Conservation (phyloP, 2,888 invertebrate species). For the Folsomia candida region DNA sequence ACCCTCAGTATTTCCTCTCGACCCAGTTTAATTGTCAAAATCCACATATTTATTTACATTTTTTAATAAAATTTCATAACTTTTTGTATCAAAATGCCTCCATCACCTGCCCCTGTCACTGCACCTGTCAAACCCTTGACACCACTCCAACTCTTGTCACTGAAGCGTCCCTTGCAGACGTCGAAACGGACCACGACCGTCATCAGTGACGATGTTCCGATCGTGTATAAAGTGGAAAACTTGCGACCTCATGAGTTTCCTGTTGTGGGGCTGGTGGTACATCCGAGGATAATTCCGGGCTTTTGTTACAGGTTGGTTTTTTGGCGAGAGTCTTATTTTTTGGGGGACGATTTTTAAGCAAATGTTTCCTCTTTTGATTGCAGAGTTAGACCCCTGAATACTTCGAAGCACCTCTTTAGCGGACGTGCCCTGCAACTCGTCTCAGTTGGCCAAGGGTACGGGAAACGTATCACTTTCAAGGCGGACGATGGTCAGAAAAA, state of each 20-base stretch:
- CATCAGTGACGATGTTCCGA: constrained; percentile 63
- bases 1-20: too few species aligned
- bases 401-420: constrained; percentile 60
- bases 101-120: constrained; percentile 20
- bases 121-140: constrained; percentile 11
- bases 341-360: not conserved
- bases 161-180: constrained; percentile 18
- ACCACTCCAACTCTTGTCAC: not conserved
- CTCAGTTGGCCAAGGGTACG: constrained; percentile 71
- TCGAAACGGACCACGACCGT: constrained; percentile 40
- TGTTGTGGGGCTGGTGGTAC: constrained; percentile 70
- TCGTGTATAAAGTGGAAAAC: constrained; percentile 63
- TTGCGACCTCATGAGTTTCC: constrained; percentile 66
- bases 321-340: too few species aligned
- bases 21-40: too few species aligned
- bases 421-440: constrained; percentile 66
- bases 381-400: constrained; percentile 64
- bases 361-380: not conserved
- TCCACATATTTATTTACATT: too few species aligned
- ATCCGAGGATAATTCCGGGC: constrained; percentile 69
- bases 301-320: constrained; percentile 64
- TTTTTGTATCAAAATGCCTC: constrained; percentile 25
- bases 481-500: constrained; percentile 62
- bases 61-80: too few species aligned
- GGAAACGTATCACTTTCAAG: constrained; percentile 70